Conservation (phyloP, 2,888 invertebrate genomes). For the Caenorhabditis sp. region DNA sequence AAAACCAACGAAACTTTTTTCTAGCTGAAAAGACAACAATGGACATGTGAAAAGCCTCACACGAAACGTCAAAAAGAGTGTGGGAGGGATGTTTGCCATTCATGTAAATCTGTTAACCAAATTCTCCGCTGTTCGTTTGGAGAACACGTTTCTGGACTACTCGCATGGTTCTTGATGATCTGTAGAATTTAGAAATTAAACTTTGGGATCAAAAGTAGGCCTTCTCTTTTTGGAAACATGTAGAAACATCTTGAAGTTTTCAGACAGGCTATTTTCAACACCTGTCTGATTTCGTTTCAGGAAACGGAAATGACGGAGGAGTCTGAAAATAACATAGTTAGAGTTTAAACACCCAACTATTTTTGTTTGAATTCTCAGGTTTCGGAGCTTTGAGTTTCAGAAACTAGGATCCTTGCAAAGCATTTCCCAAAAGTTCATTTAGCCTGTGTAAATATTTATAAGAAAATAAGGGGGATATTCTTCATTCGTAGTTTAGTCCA, state of each 20-base stretch:
- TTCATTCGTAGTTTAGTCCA: constrained; percentile 30
- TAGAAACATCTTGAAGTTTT: no score
- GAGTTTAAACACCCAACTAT: background rate
- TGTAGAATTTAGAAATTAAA: no score
- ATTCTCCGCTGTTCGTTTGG: background rate
- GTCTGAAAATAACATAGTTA: background rate
- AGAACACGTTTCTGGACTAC: constrained; percentile 1
- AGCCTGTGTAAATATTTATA: constrained; percentile 4
- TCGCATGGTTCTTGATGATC: background rate
- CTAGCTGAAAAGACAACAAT: constrained; percentile 16
- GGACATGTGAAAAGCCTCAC: constrained; percentile 25
- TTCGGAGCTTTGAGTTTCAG: no score
- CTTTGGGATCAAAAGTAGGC: no score
- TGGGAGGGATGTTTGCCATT: constrained; percentile 9
- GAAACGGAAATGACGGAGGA: background rate
- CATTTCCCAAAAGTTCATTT: background rate
- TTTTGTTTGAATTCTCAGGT: background rate
- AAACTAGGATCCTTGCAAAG: background rate
- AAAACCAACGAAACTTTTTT: constrained; percentile 2
- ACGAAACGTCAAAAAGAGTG: constrained; percentile 18
- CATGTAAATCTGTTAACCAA: constrained; percentile 37
- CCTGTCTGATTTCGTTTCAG: constrained; percentile 13
- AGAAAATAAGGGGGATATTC: background rate
- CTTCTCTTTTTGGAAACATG: no score
- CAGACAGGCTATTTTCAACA: background rate